Evolutionary conservation across 2,888 invertebrate genomes (phyloP).

Genomic region (Eilema caniola): DNA sequence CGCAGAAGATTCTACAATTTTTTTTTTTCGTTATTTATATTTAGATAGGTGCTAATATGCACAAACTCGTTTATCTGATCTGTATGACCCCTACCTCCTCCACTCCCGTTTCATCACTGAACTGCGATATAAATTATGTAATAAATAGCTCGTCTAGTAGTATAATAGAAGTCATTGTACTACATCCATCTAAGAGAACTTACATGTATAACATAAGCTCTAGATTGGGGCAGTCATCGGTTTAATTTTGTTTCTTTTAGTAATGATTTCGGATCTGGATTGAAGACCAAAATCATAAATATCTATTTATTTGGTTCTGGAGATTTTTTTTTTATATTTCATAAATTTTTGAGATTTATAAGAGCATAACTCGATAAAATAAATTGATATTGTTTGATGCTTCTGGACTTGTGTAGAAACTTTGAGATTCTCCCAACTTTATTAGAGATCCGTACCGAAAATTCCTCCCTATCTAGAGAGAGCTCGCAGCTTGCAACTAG

Average conservation of each 20-base stretch:
- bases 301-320: background rate
- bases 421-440: too few species aligned
- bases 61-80: background rate
- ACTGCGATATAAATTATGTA: too few species aligned
- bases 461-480: too few species aligned
- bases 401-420: too few species aligned
- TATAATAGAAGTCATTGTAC: background rate
- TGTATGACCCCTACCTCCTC: background rate
- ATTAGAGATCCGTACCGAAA: too few species aligned
- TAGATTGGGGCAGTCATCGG: background rate
- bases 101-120: background rate
- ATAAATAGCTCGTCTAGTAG: too few species aligned
- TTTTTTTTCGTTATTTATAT: background rate
- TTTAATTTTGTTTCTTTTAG: background rate
- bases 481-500: too few species aligned
- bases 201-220: background rate
- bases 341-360: background rate
- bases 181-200: background rate
- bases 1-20: too few species aligned
- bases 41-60: background rate
- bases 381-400: too few species aligned
- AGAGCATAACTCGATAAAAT: background rate
- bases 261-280: background rate
- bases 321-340: background rate
- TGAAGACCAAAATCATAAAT: too few species aligned